Evolutionary conservation across 2,888 invertebrate species (phyloP).

Genomic region (Meloe dianella): DNA sequence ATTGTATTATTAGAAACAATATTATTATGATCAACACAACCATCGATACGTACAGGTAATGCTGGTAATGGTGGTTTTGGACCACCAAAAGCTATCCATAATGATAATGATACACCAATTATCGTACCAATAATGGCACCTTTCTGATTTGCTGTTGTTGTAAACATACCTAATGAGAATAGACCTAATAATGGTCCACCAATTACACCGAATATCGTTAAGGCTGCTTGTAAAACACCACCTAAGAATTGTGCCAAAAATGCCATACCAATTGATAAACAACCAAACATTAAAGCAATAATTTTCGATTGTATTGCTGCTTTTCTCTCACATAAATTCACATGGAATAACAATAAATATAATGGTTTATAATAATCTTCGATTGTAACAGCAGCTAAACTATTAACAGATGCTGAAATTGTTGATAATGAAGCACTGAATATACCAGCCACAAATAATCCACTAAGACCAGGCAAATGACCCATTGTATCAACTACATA

Average conservation of each 20-base stretch:
- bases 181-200: constrained; percentile 87
- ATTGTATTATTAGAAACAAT: not conserved
- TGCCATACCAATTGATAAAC: constrained; percentile 79
- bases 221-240: constrained; percentile 84
- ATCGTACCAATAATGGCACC: constrained; percentile 74
- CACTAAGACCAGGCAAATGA: constrained; percentile 78
- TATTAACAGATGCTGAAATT: constrained; percentile 89
- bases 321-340: constrained; percentile 54
- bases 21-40: constrained; percentile 58
- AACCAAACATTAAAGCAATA: constrained; percentile 75
- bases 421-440: constrained; percentile 92
- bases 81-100: constrained; percentile 87
- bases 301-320: constrained; percentile 68
- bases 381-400: constrained; percentile 84
- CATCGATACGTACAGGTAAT: constrained; percentile 66
- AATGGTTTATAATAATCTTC: constrained; percentile 80
- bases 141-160: constrained; percentile 74
- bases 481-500: constrained; percentile 80
- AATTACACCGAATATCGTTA: constrained; percentile 86
- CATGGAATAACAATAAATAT: constrained; percentile 52
- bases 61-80: constrained; percentile 69
- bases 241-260: constrained; percentile 83
- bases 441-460: constrained; percentile 89
- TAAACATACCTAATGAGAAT: constrained; percentile 86
- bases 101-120: constrained; percentile 69